These are phyloP conservation scores for Lomographa bimaculata DNA, from an alignment of 2,888 invertebrate species.

Conservation along the genomic window DNA sequence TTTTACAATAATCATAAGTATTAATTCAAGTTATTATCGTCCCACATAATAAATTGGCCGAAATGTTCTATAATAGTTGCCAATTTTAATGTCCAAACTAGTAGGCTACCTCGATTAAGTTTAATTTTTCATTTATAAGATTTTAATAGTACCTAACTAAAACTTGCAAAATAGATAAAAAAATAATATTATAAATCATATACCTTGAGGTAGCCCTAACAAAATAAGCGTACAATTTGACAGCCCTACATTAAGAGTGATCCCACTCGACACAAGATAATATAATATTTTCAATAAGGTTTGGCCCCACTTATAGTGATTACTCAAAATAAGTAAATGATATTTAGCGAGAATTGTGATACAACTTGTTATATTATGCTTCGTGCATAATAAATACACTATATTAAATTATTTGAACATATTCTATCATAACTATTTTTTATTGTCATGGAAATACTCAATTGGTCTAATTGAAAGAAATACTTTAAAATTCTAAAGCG, in stretches of 20 bases:
- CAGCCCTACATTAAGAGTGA: constrained; percentile 7
- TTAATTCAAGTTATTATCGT: constrained; percentile 10
- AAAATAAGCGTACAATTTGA: constrained; percentile 19
- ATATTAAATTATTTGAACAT: too few species aligned
- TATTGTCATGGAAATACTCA: constrained; percentile 32
- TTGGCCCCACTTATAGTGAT: constrained; percentile 26
- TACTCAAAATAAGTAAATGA: not conserved
- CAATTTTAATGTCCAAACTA: not conserved
- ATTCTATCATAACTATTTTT: too few species aligned
- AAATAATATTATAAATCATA: constrained; percentile 4
- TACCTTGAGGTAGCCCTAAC: constrained; percentile 10
- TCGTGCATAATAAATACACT: too few species aligned
- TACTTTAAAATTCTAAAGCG: too few species aligned
- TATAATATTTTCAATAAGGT: constrained; percentile 1
- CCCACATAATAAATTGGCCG: not conserved
- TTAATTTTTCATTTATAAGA: not conserved
- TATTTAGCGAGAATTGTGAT: too few species aligned
- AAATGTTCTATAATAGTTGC: not conserved
- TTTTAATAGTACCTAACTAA: not conserved
- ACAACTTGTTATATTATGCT: too few species aligned
- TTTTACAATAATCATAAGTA: constrained; percentile 2
- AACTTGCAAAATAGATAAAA: constrained; percentile 1
- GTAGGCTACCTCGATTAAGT: not conserved
- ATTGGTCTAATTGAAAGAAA: constrained; percentile 9
- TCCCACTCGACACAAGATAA: too few species aligned